Evolutionary conservation across 37 sponge, comb jelly and placozoan genomes (phyloP).

Genomic region (Oopsacas minuta): DNA sequence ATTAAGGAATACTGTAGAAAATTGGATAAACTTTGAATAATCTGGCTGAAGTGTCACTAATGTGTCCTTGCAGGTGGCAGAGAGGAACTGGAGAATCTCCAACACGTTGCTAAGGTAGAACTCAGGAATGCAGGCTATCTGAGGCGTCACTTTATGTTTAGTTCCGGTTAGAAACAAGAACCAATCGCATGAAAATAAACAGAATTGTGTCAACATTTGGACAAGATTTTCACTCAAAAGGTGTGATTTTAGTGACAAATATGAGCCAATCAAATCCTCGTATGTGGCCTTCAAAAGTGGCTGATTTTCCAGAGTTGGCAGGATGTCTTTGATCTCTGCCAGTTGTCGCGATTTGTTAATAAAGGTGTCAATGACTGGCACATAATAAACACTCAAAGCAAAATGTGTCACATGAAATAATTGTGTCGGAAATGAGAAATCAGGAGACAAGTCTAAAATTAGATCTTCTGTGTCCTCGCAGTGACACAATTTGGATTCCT

Average conservation of each 20-base stretch:
- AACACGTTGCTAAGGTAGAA: slow-evolving; percentile 19
- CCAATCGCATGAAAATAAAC: slow-evolving; percentile 2
- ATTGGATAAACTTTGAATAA: background rate
- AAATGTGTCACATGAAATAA: background rate
- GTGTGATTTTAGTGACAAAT: slow-evolving; percentile 4
- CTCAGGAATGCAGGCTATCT: slow-evolving; percentile 14
- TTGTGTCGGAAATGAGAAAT: background rate
- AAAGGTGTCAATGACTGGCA: background rate
- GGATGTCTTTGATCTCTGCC: background rate
- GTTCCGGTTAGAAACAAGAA: background rate
- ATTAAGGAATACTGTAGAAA: background rate
- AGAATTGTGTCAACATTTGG: background rate
- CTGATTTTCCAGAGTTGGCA: background rate
- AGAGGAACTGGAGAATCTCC: slow-evolving; percentile 4
- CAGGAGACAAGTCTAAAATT: background rate
- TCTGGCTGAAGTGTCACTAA: background rate
- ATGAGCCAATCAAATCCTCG: background rate
- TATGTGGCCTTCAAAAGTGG: background rate
- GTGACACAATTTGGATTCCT: background rate
- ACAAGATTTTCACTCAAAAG: background rate
- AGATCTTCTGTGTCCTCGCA: slow-evolving; percentile 10
- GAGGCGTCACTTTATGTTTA: background rate
- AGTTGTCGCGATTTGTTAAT: background rate
- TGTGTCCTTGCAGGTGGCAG: background rate
- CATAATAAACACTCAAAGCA: background rate